A percentile compares a stretch with the other conserved stretches of the same genome.
Conservation (phyloP, 2,797 vertebrate species). For the Bryconaethiops microstoma region DNA sequence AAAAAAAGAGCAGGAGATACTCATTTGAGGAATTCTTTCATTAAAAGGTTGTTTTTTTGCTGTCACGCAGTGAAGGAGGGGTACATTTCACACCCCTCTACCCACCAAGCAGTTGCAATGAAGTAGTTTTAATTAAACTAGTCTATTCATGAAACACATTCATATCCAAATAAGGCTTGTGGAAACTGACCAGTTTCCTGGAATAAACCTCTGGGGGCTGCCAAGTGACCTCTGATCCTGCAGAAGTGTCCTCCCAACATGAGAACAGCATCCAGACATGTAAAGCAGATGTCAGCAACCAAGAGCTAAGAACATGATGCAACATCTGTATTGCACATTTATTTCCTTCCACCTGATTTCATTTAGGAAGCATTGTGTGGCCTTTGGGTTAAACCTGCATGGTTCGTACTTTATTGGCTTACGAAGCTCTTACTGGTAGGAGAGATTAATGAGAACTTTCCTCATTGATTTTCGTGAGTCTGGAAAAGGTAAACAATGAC, state of each 20-base stretch:
- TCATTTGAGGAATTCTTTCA: no score
- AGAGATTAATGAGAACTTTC: slow-evolving; percentile 26
- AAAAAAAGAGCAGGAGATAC: no score
- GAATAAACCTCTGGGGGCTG: background rate
- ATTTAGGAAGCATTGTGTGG: background rate
- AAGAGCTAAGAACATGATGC: background rate
- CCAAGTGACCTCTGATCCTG: slow-evolving; percentile 9
- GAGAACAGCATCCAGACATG: background rate
- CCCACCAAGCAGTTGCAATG: background rate
- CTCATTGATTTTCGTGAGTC: slow-evolving; percentile 30
- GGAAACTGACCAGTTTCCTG: no score
- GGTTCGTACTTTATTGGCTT: background rate
- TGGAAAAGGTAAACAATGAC: slow-evolving; percentile 4
- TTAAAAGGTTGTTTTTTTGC: no score
- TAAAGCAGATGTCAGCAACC: background rate
- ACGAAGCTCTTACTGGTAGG: background rate
- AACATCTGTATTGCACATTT: background rate
- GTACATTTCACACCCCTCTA: background rate
- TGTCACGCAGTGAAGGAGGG: no score
- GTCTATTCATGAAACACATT: slow-evolving; percentile 1
- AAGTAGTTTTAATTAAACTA: background rate
- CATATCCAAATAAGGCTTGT: slow-evolving; percentile 1
- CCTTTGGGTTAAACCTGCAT: background rate
- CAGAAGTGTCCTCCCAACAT: background rate
- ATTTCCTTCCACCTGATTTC: background rate